A percentile compares a stretch with the other conserved stretches of the same genome.
Evolutionary conservation across 2,113 vertebrate genomes (phyloP).

Genomic region (Echinops telfairi): DNA sequence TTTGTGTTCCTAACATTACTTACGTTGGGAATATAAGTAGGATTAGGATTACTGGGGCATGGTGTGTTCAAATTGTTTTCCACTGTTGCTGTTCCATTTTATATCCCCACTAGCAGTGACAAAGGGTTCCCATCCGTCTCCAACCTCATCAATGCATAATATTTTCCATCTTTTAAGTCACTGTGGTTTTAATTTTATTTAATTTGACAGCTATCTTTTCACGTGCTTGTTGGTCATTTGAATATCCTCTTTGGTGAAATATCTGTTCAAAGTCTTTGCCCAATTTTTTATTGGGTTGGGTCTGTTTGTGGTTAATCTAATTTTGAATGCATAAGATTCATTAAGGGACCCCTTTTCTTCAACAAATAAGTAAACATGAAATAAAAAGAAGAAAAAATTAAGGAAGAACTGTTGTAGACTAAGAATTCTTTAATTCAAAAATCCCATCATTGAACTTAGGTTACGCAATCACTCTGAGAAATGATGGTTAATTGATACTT

Average conservation of each 20-base stretch:
- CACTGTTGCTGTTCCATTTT: not conserved
- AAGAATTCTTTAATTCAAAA: constrained; percentile 37
- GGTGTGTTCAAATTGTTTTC: not conserved
- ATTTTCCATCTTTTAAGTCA: not conserved
- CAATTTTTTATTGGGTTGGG: not conserved
- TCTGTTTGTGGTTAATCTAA: not conserved
- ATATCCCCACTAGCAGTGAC: too few relatives aligned
- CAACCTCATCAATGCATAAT: not conserved
- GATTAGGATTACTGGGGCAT: not conserved
- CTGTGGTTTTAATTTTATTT: not conserved
- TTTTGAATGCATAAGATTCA: not conserved
- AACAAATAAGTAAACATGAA: not conserved
- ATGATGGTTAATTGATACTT: constrained; percentile 14
- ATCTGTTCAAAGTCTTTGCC: not conserved
- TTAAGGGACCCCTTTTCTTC: not conserved
- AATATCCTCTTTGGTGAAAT: not conserved
- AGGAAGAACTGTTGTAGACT: not conserved
- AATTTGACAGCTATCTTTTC: not conserved
- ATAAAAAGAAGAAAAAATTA: not conserved
- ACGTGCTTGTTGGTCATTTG: not conserved
- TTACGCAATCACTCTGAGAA: not conserved
- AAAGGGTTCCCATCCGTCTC: not conserved
- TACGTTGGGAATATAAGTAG: not conserved
- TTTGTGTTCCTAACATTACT: not conserved
- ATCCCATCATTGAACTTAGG: not conserved